Evolutionary conservation across 1,140 invertebrate species (phyloP).

Genomic region (Pseudomyrmex concolor): DNA sequence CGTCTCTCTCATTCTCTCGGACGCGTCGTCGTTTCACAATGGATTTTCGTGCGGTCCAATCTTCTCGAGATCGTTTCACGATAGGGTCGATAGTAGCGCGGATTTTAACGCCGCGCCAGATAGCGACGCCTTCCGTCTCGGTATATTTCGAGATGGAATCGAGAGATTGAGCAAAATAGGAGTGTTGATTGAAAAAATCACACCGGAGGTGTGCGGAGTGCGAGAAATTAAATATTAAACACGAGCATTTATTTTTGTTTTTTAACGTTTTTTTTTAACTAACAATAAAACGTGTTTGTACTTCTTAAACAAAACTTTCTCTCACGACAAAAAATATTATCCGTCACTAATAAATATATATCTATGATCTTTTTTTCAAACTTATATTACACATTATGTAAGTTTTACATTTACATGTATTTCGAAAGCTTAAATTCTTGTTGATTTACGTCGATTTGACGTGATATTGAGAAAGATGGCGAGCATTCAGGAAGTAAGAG

Average conservation of each 20-base stretch:
- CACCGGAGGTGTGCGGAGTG: too few species aligned
- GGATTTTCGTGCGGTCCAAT: conserved; percentile 57
- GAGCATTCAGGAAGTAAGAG: conserved; percentile 25
- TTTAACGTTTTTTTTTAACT: too few species aligned
- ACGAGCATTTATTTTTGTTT: background rate
- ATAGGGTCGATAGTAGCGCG: conserved; percentile 40
- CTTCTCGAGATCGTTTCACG: conserved; percentile 54
- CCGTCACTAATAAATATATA: too few species aligned
- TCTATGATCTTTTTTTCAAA: too few species aligned
- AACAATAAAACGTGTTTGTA: too few species aligned
- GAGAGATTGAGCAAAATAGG: background rate
- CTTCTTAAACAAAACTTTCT: too few species aligned
- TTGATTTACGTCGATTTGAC: conserved; percentile 18
- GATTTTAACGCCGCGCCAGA: conserved; percentile 52
- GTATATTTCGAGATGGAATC: conserved; percentile 41
- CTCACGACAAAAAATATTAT: too few species aligned
- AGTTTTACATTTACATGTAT: background rate
- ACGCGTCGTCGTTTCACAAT: conserved; percentile 54
- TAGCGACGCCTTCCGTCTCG: conserved; percentile 32
- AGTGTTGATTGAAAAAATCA: conserved; percentile 20
- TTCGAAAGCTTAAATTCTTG: background rate
- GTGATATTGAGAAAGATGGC: too few species aligned
- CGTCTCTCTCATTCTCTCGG: background rate
- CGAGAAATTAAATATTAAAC: background rate
- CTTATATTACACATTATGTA: too few species aligned